Conservation (phyloP, 2,888 invertebrate genomes). For the Aricia artaxerxes region DNA sequence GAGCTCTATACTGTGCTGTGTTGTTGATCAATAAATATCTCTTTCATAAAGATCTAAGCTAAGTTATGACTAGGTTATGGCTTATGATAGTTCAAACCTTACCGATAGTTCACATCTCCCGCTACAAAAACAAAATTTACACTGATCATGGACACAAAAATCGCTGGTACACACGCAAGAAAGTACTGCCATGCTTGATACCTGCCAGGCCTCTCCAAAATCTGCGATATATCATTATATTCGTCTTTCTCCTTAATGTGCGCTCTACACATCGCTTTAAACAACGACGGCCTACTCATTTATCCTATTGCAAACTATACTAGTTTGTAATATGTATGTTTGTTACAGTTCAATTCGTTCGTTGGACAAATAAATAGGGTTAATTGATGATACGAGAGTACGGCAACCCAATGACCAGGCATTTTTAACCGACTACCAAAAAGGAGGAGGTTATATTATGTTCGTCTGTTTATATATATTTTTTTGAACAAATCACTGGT, state of each 20-base stretch:
- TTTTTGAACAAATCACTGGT: too few relatives aligned
- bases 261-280: constrained; percentile 3
- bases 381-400: constrained; percentile 6
- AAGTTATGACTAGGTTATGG: not conserved
- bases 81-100: constrained; percentile 34
- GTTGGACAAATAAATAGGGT: constrained; percentile 10
- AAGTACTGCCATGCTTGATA: constrained; percentile 64
- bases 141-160: constrained; percentile 59
- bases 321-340: not conserved
- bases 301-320: not conserved
- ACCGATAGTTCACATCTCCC: constrained; percentile 63
- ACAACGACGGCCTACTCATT: not conserved
- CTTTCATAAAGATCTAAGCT: not conserved
- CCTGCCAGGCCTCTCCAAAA: constrained; percentile 62
- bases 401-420: not conserved
- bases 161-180: constrained; percentile 53
- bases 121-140: constrained; percentile 67
- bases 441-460: too few relatives aligned
- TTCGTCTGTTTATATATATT: too few relatives aligned
- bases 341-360: constrained; percentile 1
- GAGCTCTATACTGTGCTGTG: too few relatives aligned
- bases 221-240: constrained; percentile 6
- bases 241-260: constrained; percentile 7
- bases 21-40: too few relatives aligned
- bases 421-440: not conserved